Base-by-base conservation (phyloP, 1,140 invertebrate genomes). In the Nylanderia fulva region DNA sequence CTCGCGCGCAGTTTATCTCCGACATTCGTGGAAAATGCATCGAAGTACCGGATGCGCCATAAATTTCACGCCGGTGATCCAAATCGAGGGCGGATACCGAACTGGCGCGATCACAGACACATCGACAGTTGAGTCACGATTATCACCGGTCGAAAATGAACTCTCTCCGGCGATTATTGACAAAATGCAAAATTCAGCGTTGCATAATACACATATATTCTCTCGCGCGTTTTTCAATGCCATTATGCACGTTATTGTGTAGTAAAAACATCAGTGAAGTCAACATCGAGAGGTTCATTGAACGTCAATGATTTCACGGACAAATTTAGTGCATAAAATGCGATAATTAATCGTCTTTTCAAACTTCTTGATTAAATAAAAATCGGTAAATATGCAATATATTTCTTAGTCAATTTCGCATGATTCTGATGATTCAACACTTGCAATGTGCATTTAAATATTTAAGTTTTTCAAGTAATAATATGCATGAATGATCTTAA, bases 21-120 rank as follows among this genome's bases (percentile, higher is more conserved):
- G 66, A 60, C 66, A 82, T 82, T 61, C 54, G 77, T 58, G 77
- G 66, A 82, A 82, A 72, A 82, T 80, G 66, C 48, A 80, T 72
- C 66, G 36, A 82, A 71, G 77, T 42, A 72, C 27, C 52, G 66
- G 77, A 82, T 45, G 52, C 27, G 64, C 66, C 66, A 60, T 82
- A 82, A 82, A 82, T 82, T 42, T 82, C 77, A 52, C 21, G 52
- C 66, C 66, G 33, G 36, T 45, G 52, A 82, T 82, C 77, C 29
- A 79, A 79, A 79, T 82, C 52, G 64, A 71, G 52, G 13, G 21
- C 77, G 52, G 77, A 72, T 72, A 39, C 21, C n/a, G n/a, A n/a
- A n/a, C n/a, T n/a, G 33, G 7, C 33, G 52, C 33, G 48, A 71
- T 71, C 52, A 9, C 42, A 15, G 36, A 13, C n/a, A n/a, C 18